Evolutionary conservation across 2,113 vertebrate genomes (phyloP).

Genomic region (Proteles cristata): DNA sequence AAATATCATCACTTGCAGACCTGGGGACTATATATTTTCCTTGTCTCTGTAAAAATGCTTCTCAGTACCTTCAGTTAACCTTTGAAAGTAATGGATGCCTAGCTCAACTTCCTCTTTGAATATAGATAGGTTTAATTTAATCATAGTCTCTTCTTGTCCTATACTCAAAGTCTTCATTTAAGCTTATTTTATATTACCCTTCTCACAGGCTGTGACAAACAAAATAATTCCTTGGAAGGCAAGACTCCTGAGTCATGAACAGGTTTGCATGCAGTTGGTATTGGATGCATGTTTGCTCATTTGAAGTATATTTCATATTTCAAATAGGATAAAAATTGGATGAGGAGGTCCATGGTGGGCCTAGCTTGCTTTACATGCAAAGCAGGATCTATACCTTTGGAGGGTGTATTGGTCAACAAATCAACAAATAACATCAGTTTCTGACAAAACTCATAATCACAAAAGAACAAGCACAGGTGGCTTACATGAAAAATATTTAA

Average conservation of each 20-base stretch:
- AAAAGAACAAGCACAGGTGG: background rate
- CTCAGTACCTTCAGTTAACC: background rate
- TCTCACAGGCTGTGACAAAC: background rate
- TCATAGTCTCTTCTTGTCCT: background rate
- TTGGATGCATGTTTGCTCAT: background rate
- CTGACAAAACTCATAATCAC: background rate
- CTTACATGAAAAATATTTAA: background rate
- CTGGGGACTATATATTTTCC: background rate
- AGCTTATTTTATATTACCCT: background rate
- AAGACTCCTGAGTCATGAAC: background rate
- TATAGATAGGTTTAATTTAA: background rate
- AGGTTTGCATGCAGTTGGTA: background rate
- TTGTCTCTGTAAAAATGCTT: background rate
- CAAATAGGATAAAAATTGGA: background rate
- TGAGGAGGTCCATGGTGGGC: background rate
- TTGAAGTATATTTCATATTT: slow-evolving; percentile 20
- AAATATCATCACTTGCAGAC: background rate
- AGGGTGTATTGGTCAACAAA: background rate
- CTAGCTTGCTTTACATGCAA: background rate
- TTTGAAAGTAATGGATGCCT: background rate
- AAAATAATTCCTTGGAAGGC: background rate
- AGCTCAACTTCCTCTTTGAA: background rate
- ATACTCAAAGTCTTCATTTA: background rate
- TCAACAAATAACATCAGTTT: background rate
- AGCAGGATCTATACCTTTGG: background rate